Evolutionary conservation across 2,113 vertebrate species (phyloP).

Genomic region (Monopterus albus): DNA sequence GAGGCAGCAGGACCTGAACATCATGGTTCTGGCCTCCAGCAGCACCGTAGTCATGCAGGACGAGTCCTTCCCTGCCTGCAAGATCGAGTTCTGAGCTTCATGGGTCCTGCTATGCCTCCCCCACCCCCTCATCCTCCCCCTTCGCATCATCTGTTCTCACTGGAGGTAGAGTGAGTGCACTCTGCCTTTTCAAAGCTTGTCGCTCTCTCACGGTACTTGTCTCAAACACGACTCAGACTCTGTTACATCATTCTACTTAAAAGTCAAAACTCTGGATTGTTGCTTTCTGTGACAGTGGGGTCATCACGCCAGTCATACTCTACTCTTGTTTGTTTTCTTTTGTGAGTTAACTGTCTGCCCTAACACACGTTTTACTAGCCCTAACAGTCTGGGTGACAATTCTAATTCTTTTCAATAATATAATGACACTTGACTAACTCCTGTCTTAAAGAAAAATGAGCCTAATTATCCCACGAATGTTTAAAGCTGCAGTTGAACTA

Average conservation of each 20-base stretch:
- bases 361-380: conserved; percentile 9
- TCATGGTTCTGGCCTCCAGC: conserved; percentile 98
- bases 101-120: neutral
- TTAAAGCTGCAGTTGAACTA: neutral
- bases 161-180: conserved; percentile 26
- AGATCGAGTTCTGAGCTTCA: conserved; percentile 95
- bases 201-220: conserved; percentile 38
- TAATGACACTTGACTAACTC: conserved; percentile 13
- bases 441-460: neutral
- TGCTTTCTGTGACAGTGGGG: conserved; percentile 44
- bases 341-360: conserved; percentile 18
- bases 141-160: conserved; percentile 28
- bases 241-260: no score
- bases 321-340: conserved; percentile 35
- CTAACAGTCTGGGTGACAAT: conserved; percentile 12
- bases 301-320: conserved; percentile 18
- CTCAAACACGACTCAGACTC: conserved; percentile 40
- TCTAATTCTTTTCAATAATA: neutral
- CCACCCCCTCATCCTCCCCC: neutral
- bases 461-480: neutral
- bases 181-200: conserved; percentile 45
- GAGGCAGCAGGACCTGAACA: conserved; percentile 95
- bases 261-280: conserved; percentile 31
- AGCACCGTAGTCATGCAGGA: conserved; percentile 99
- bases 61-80: conserved; percentile 99